Conservation (phyloP, 1,140 invertebrate genomes). For the Drosophila albomicans region DNA sequence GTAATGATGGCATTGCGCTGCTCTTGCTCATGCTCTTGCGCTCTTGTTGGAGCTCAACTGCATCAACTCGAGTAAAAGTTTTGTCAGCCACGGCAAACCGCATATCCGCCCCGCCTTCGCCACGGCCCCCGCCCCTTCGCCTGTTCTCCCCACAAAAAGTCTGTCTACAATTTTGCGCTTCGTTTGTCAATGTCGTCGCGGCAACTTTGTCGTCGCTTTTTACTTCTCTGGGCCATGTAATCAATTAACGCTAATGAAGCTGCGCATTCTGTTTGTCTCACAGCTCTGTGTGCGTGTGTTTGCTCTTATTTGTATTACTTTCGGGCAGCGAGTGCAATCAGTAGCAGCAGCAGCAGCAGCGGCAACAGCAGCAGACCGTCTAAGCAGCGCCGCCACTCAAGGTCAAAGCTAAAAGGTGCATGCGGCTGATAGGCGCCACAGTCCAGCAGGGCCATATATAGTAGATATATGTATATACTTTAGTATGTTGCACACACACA, state of each 20-base stretch:
- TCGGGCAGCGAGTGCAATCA: slow-evolving; percentile 28
- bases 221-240: slow-evolving; percentile 71
- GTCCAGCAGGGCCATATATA: not conserved
- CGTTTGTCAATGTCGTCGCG: slow-evolving; percentile 74
- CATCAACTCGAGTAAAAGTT: slow-evolving; percentile 50
- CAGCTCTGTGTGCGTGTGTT: slow-evolving; percentile 9
- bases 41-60: slow-evolving; percentile 1
- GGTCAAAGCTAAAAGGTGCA: slow-evolving; percentile 65
- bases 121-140: not conserved
- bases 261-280: slow-evolving; percentile 44
- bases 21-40: not conserved
- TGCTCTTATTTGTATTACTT: slow-evolving; percentile 55
- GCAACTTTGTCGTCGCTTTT: slow-evolving; percentile 53
- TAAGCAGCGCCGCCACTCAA: slow-evolving; percentile 59
- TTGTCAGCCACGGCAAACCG: slow-evolving; percentile 14
- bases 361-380: slow-evolving; percentile 33
- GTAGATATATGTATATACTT: too few species aligned
- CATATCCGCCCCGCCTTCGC: not conserved
- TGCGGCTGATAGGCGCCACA: slow-evolving; percentile 44
- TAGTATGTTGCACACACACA: slow-evolving; percentile 16
- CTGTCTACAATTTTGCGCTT: slow-evolving; percentile 72
- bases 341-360: slow-evolving; percentile 13
- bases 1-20: slow-evolving; percentile 51
- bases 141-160: slow-evolving; percentile 2
- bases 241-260: slow-evolving; percentile 82